Base-by-base conservation (phyloP, 2,797 vertebrate species). In the Molossus alvarezi region DNA sequence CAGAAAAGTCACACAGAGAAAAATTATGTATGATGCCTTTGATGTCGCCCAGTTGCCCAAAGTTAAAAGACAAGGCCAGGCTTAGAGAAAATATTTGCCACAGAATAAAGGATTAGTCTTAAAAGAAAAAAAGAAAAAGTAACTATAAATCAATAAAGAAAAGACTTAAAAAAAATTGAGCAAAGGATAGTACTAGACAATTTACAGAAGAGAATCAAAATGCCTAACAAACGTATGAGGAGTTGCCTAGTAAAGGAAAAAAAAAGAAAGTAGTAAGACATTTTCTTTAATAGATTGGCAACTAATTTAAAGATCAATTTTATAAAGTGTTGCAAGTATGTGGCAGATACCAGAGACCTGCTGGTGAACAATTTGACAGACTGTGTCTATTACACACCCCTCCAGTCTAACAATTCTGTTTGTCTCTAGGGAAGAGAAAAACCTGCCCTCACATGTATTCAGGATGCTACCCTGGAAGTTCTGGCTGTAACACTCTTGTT, bases 1-100 rank as follows among this genome's bases (percentile, higher is more conserved):
- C 85, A 80, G 73, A 69, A 80, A 73, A 86, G 55, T 60, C 53
- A 87, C 25, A 23, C 27, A 69, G 41, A 58, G 64, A 60, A 88
- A 86, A 86, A 96, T 86, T 86, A 96, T 82, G 82, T 82, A 93
- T 75, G 64, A 65, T 71, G 60, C 65, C 86, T 96, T 95, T 95
- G 86, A 97, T 86, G 93, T 73, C 18, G 6, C 18, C 8, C 53
- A 88, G 64, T 89, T 94, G 91, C 69, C 65, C 65, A 82, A 95
- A 97, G 89, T 94, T 95, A 89, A 96, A 96, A 96, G 45, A 69
- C 45, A 73, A 86, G 67, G 72, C 81, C 51, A 92, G 45, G 51
- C n/a, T 92, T 53, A 86, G 41, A 84, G 67, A 90, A 91, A 91
- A 88, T 80, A 91, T 85, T 90, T 95, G 12, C 51, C 57, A 81